Conservation (phyloP, 2,113 vertebrate genomes). For the Dicerorhinus sumatrensis region DNA sequence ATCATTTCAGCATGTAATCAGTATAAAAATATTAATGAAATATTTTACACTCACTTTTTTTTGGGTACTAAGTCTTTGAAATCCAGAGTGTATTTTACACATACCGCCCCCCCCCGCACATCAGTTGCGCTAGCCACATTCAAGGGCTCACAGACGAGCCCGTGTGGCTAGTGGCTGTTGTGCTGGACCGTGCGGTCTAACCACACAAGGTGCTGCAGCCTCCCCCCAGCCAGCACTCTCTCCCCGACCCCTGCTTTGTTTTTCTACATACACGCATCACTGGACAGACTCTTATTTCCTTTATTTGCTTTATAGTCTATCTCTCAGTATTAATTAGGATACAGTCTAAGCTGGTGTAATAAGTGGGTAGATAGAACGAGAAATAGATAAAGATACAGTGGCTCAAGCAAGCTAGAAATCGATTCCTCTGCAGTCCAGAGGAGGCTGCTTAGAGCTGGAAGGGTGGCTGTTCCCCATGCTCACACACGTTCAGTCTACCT, state of each 20-base stretch:
- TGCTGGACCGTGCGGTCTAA: fast-evolving
- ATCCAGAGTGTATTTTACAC: neutral
- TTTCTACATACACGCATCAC: neutral
- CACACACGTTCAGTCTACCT: fast-evolving
- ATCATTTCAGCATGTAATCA: neutral
- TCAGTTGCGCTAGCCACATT: neutral
- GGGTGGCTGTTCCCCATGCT: neutral
- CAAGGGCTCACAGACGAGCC: neutral
- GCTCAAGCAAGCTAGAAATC: neutral
- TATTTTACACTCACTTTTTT: neutral
- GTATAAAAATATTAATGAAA: conserved; percentile 10
- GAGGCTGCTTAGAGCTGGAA: neutral
- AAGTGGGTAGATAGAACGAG: neutral
- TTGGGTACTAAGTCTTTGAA: neutral
- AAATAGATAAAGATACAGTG: neutral
- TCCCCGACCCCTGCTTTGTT: neutral
- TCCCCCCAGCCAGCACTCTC: neutral
- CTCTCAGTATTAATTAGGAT: neutral
- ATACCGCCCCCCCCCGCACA: neutral
- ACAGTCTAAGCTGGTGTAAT: neutral
- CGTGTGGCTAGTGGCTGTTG: fast-evolving
- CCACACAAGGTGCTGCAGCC: fast-evolving
- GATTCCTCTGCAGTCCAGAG: neutral
- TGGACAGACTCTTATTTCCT: neutral
- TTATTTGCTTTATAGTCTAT: neutral